Evolutionary conservation across 2,888 invertebrate species (phyloP), one percentile per base, ranked within the genome.

Genomic region (Ceramica pisi): DNA sequence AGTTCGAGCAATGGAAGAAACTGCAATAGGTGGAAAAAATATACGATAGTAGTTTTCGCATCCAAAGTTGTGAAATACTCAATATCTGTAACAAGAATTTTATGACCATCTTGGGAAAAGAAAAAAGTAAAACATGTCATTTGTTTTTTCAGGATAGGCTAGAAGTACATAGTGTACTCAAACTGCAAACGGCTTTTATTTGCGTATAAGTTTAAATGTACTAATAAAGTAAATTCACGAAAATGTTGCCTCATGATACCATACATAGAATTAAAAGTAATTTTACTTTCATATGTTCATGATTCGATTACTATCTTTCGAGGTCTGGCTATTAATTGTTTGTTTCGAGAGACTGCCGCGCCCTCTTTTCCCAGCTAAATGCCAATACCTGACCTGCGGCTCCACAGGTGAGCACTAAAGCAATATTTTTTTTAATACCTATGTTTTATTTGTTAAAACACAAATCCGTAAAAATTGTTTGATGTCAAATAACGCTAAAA

Each of bases 371-470:
- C 41, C 65, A 71, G 57, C 67, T 8, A 55, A 67, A 53, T 65
- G 53, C 75, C 64, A 71, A 75, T 65, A 67, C 44, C 26, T 75
- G 44, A 3, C 31, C 57, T 67, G 10, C 14, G 46, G 56, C 16
- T 53, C 67, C 35, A 75, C 78, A 71, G 64, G 75, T 78, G 64
- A 67, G 19, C 38, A 31, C 5, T 31, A 31, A 3, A 31, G 5
- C 2, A 31, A 2, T n/a, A n/a, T n/a, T n/a, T n/a, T n/a, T n/a
- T n/a, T n/a, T n/a, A n/a, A n/a, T n/a, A n/a, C n/a, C n/a, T n/a
- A n/a, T n/a, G n/a, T n/a, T n/a, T n/a, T n/a, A n/a, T n/a, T n/a
- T n/a, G n/a, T n/a, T n/a, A n/a, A 19, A 46, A n/a, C 3, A 38
- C 19, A 23, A 35, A 41, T 21, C 19, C 44, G 16, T 41, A 7